Evolutionary conservation across 2,113 vertebrate species (phyloP).

Genomic region (Otolemur garnettii): DNA sequence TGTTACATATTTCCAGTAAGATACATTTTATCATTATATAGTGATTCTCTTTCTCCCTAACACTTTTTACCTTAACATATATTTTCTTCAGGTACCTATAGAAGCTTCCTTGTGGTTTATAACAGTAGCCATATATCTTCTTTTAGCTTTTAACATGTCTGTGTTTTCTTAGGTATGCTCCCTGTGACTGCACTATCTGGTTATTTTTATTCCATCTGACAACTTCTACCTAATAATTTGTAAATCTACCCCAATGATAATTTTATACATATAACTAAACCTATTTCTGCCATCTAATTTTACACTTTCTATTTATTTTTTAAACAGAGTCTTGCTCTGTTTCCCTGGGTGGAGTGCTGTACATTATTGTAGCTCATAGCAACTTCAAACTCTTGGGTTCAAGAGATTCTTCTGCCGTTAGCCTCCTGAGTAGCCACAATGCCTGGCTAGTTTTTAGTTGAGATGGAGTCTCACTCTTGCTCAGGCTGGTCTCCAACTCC

Average conservation of each 20-base stretch:
- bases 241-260: neutral
- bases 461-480: too few species aligned
- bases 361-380: too few species aligned
- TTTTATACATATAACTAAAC: neutral
- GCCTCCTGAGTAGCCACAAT: too few species aligned
- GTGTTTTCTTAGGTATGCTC: neutral
- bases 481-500: too few species aligned
- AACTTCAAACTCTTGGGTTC: too few species aligned
- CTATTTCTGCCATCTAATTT: neutral
- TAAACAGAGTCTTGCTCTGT: too few species aligned
- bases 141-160: neutral
- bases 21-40: neutral
- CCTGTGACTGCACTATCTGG: neutral
- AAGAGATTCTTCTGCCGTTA: too few species aligned
- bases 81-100: neutral
- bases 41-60: neutral
- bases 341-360: too few species aligned
- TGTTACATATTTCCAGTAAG: neutral
- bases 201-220: constrained; percentile 25
- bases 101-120: neutral
- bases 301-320: neutral
- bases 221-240: neutral
- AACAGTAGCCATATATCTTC: neutral
- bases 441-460: too few species aligned
- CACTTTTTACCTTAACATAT: constrained; percentile 24